Conservation (phyloP, 2,888 invertebrate genomes). For the Apamea crenata region DNA sequence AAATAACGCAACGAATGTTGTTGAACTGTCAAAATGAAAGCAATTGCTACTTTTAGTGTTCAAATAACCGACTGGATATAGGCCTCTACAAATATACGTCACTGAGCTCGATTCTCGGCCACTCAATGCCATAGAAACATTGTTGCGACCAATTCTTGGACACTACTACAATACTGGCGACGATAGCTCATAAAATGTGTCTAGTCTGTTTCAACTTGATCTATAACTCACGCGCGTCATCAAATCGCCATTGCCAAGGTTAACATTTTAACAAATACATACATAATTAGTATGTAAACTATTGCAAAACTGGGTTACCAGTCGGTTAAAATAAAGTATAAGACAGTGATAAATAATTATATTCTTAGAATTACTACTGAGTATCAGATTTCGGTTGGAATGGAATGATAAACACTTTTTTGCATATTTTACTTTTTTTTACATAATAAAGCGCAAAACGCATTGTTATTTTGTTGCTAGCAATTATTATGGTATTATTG, state of each 20-base stretch:
- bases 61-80: background rate
- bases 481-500: background rate
- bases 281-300: conserved; percentile 63
- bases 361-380: conserved; percentile 71
- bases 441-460: conserved; percentile 29
- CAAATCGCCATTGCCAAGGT: conserved; percentile 79
- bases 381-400: conserved; percentile 64
- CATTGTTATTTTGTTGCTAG: conserved; percentile 21
- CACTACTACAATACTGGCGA: background rate
- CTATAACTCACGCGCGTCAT: conserved; percentile 44
- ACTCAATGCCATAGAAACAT: background rate
- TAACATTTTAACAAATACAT: conserved; percentile 70
- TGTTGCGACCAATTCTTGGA: background rate
- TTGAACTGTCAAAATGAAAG: too few relatives aligned
- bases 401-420: conserved; percentile 62
- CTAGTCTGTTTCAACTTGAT: conserved; percentile 28
- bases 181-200: background rate
- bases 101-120: background rate
- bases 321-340: conserved; percentile 66
- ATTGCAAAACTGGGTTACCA: conserved; percentile 77
- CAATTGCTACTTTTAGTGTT: too few relatives aligned
- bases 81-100: background rate
- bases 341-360: conserved; percentile 65
- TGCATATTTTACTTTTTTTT: conserved; percentile 55
- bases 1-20: too few relatives aligned